Evolutionary conservation across 2,888 invertebrate genomes (phyloP), one percentile per base, ranked within the genome.

Genomic region (Philhelius pedissequus): DNA sequence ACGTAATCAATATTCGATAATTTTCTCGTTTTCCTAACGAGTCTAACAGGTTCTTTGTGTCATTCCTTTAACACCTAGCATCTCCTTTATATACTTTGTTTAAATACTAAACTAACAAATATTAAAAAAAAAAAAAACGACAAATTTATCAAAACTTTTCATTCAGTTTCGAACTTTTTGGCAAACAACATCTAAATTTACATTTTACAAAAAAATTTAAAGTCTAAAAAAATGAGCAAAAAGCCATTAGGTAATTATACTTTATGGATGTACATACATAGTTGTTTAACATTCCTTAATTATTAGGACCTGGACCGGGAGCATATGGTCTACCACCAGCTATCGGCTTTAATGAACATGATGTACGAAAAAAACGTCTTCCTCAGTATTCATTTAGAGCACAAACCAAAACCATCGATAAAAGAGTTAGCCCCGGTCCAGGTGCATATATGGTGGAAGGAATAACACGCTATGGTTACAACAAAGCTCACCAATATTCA

Each of bases 221-320:
- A 62, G 6, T n/a, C 8, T 9, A 1, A 25, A 20, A 20, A 27
- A 62, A 62, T 62, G 60, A 62, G 43, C 18, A 62, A 62, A 43
- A 62, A 43, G 8, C 60, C 60, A 9, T 62, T 62, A 43, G 60
- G 60, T 60, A 40, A 2, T 1, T 15, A 15, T 0, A 6, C n/a
- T n/a, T n/a, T n/a, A n/a, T n/a, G n/a, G n/a, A n/a, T n/a, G n/a
- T n/a, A n/a, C n/a, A n/a, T n/a, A n/a, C n/a, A n/a, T n/a, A n/a
- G n/a, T n/a, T n/a, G n/a, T n/a, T 20, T 27, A 35, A 35, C 3
- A 11, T 20, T 13, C n/a, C 6, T 32, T 56, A 35, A 86, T 79
- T 32, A 6, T 86, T 92, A 83, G 93, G 94, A 70, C 94, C 94
- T 74, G 94, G 94, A 40, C 94, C 94, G 13, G 92, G 91, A 11